Conservation (phyloP, 2,797 vertebrate genomes). For the Hylomyscus alleni region DNA sequence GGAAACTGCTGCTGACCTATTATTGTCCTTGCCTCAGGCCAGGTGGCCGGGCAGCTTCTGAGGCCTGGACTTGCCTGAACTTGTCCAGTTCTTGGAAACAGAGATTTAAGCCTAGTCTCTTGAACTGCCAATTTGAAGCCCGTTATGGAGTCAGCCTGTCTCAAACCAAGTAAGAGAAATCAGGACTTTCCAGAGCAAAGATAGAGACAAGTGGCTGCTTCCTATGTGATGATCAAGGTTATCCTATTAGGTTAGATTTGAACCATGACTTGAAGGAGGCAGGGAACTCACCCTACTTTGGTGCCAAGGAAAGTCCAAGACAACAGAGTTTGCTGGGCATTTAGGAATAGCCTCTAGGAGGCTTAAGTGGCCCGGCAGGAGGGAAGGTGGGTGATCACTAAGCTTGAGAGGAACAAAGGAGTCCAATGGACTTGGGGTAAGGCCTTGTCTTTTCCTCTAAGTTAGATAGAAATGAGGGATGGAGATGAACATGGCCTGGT, state of each 20-base stretch:
- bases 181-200: neutral
- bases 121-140: neutral
- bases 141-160: neutral
- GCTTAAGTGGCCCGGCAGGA: accelerated
- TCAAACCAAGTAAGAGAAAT: neutral
- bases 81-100: neutral
- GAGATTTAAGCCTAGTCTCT: neutral
- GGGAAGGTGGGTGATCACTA: neutral
- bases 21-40: neutral
- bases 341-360: neutral
- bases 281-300: neutral
- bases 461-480: neutral
- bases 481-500: neutral
- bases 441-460: neutral
- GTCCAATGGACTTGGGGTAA: neutral
- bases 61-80: neutral
- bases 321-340: neutral
- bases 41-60: neutral
- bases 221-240: too few relatives aligned
- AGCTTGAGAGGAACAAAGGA: neutral
- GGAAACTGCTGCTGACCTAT: neutral
- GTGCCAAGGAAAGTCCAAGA: neutral
- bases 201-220: neutral
- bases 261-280: neutral
- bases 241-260: neutral